These are phyloP conservation scores for Magallana ariakensis DNA, from an alignment of 1,140 invertebrate genomes.

Conservation along the genomic window DNA sequence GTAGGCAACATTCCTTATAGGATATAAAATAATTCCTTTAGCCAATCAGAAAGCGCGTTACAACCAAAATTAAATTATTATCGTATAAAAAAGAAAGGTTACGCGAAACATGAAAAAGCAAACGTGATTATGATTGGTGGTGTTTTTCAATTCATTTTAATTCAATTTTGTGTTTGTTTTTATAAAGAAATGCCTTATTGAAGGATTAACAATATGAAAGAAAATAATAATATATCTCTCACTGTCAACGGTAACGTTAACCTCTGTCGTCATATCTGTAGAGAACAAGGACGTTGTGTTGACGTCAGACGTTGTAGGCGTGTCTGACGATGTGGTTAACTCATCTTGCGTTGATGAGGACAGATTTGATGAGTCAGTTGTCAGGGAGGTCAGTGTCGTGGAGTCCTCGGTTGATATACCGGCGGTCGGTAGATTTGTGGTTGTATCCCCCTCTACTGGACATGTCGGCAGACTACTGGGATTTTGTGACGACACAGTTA, in stretches of 20 bases:
- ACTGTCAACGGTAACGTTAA: not conserved
- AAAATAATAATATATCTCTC: not conserved
- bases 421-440: not conserved
- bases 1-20: too few relatives aligned
- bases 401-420: not conserved
- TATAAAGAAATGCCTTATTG: too few relatives aligned
- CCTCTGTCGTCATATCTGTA: not conserved
- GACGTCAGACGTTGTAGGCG: not conserved
- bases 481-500: not conserved
- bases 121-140: too few relatives aligned
- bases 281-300: not conserved
- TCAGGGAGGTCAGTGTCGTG: not conserved
- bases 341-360: not conserved
- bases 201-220: too few relatives aligned
- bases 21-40: too few relatives aligned
- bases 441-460: not conserved
- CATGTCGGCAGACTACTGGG: not conserved
- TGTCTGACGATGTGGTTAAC: not conserved
- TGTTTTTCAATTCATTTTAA: too few relatives aligned
- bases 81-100: too few relatives aligned
- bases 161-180: too few relatives aligned
- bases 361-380: not conserved
- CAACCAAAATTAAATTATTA: too few relatives aligned
- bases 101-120: too few relatives aligned
- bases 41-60: too few relatives aligned